A percentile compares a stretch with the other conserved stretches of the same genome.
phyloP scores from a whole-genome alignment of 2,888 invertebrate genomes.

The Ecdyonurus torrentis region DNA sequence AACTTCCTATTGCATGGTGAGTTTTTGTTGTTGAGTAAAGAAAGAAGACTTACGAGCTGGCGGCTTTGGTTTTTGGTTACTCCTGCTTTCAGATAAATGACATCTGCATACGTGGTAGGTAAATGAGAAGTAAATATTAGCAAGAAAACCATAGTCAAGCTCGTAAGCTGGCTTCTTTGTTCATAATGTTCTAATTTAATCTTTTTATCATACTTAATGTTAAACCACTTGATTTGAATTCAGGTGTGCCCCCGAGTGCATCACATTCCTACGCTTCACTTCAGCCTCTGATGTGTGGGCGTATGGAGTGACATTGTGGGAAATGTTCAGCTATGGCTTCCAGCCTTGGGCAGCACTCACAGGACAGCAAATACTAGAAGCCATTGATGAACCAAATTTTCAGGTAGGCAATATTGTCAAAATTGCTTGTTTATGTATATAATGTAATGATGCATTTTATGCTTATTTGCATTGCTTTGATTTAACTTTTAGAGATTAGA shows the following conservation, averaged over 20 bases:
- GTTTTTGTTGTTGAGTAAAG: too few species aligned
- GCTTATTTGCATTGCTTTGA: neutral
- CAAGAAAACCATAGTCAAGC: too few species aligned
- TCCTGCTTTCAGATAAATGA: too few species aligned
- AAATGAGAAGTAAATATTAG: too few species aligned
- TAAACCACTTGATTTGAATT: too few species aligned
- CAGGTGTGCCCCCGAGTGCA: slow-evolving; percentile 93
- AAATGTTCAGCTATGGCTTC: slow-evolving; percentile 97
- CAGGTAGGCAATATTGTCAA: slow-evolving; percentile 31
- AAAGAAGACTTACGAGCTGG: too few species aligned
- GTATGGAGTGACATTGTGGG: slow-evolving; percentile 96
- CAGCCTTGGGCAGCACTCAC: slow-evolving; percentile 96
- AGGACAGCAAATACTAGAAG: slow-evolving; percentile 85
- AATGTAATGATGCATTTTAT: neutral
- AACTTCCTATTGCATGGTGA: slow-evolving; percentile 94
- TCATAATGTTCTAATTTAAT: too few species aligned
- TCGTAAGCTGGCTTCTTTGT: too few species aligned
- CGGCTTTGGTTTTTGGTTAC: too few species aligned
- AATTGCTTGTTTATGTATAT: neutral
- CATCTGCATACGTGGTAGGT: too few species aligned
- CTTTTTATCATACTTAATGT: too few species aligned
- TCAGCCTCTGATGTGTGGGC: slow-evolving; percentile 98
- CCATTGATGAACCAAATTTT: slow-evolving; percentile 84
- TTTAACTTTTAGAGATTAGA: slow-evolving; percentile 63
- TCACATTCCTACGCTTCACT: slow-evolving; percentile 88